These are phyloP conservation scores for Apis dorsata DNA, from an alignment of 1,140 invertebrate species.

Conservation along the genomic window DNA sequence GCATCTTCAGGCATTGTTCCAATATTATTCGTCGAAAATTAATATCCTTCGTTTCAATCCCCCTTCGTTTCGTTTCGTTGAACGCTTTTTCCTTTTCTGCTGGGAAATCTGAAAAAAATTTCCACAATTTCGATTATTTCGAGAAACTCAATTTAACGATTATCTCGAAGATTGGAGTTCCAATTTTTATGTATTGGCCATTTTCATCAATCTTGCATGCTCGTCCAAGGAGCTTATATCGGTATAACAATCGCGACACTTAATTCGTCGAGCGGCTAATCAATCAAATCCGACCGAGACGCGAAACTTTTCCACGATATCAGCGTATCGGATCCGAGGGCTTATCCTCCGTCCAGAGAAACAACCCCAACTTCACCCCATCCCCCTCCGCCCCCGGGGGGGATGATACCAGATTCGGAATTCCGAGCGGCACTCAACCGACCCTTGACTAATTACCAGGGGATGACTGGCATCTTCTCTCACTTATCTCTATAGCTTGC, in stretches of 20 bases:
- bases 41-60: too few species aligned
- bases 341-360: constrained; percentile 54
- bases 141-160: too few species aligned
- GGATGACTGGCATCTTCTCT: constrained; percentile 79
- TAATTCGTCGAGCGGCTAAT: constrained; percentile 56
- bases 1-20: too few species aligned
- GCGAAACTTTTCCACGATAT: constrained; percentile 60
- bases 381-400: not conserved
- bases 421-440: constrained; percentile 63
- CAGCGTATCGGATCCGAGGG: constrained; percentile 46
- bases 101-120: too few species aligned
- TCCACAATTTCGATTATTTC: too few species aligned
- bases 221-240: constrained; percentile 33
- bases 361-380: constrained; percentile 23
- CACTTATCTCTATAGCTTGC: constrained; percentile 75
- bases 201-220: constrained; percentile 52
- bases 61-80: too few species aligned
- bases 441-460: constrained; percentile 79
- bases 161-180: not conserved
- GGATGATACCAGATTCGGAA: constrained; percentile 61
- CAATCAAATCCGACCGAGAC: constrained; percentile 63
- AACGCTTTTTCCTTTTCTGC: too few species aligned
- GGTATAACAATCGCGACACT: constrained; percentile 62
- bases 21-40: too few species aligned
- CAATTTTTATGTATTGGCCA: constrained; percentile 36